Conservation (phyloP, 2,797 vertebrate genomes). For the Kryptolebias ocellatus region DNA sequence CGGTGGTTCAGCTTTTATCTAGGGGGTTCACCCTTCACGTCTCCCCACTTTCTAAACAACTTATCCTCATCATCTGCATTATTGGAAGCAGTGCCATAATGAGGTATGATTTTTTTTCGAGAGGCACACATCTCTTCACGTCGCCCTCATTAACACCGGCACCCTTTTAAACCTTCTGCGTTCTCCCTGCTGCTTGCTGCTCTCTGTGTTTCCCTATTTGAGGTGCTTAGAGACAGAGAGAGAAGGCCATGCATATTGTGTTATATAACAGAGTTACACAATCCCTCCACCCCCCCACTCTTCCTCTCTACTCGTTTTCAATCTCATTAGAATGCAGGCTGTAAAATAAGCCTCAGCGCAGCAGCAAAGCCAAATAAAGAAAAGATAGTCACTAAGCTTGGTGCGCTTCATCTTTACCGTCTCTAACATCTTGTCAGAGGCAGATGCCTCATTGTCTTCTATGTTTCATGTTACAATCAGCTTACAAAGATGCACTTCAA, state of each 20-base stretch:
- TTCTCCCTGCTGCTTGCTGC: constrained; percentile 36
- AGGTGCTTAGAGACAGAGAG: constrained; percentile 32
- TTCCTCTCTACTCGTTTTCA: constrained; percentile 36
- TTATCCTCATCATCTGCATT: constrained; percentile 53
- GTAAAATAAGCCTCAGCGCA: constrained; percentile 62
- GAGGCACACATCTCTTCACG: constrained; percentile 56
- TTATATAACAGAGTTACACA: constrained; percentile 80
- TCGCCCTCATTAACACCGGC: constrained; percentile 72
- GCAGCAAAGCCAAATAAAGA: constrained; percentile 61
- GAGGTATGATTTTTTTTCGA: constrained; percentile 63
- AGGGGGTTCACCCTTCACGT: constrained; percentile 41
- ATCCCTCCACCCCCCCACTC: constrained; percentile 39
- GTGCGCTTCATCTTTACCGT: constrained; percentile 40
- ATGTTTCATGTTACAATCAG: constrained; percentile 25
- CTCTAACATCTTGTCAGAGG: constrained; percentile 33
- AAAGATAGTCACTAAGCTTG: constrained; percentile 40
- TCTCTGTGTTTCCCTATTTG: constrained; percentile 39
- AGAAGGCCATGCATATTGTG: constrained; percentile 60
- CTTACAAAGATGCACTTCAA: constrained; percentile 11
- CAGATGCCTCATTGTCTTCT: constrained; percentile 14
- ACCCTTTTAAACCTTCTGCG: constrained; percentile 49
- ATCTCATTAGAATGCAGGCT: constrained; percentile 75
- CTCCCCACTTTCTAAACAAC: constrained; percentile 62
- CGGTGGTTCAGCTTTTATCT: constrained; percentile 65
- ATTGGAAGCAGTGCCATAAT: constrained; percentile 62